These are phyloP conservation scores for Calephelis perditalis DNA, from an alignment of 2,888 invertebrate species.

Conservation along the genomic window DNA sequence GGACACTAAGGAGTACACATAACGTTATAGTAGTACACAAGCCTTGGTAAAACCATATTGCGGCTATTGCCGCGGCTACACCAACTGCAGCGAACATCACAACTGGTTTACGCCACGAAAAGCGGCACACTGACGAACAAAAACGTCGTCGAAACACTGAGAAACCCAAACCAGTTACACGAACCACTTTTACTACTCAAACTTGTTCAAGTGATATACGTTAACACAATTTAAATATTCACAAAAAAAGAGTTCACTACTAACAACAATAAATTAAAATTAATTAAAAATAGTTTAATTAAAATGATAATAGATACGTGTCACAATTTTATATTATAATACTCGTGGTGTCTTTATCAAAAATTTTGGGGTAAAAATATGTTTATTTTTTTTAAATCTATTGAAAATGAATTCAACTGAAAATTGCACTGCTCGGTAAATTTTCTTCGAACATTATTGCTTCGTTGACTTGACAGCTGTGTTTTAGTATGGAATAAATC, in stretches of 20 bases:
- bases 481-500: no score
- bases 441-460: no score
- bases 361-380: no score
- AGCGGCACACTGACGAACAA: constrained; percentile 56
- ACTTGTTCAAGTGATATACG: background rate
- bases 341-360: no score
- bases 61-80: constrained; percentile 57
- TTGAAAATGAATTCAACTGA: no score
- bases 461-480: no score
- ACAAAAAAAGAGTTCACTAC: no score
- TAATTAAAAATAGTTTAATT: background rate
- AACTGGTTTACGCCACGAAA: constrained; percentile 68
- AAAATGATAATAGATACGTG: background rate
- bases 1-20: constrained; percentile 76
- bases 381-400: no score
- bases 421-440: no score
- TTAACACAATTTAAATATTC: no score
- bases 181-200: constrained; percentile 5
- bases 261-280: constrained; percentile 10
- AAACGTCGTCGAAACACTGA: constrained; percentile 31
- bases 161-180: constrained; percentile 26
- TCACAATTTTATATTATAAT: background rate
- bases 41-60: constrained; percentile 76
- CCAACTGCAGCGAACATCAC: constrained; percentile 59
- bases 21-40: constrained; percentile 81